Evolutionary conservation across 1,140 invertebrate genomes (phyloP).

Genomic region (Ladona fulva): DNA sequence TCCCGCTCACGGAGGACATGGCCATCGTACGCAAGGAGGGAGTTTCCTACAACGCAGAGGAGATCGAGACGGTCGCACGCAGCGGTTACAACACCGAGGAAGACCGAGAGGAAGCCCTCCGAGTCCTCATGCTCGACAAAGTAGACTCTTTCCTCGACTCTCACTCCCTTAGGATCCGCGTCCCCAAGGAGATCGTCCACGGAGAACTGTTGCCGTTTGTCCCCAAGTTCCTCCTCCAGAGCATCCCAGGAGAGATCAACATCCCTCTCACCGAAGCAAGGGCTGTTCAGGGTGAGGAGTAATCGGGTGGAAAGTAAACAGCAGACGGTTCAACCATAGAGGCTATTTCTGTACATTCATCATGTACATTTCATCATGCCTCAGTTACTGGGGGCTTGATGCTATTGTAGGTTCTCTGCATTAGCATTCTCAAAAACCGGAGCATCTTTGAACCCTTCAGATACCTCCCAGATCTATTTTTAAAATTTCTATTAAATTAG

Average conservation of each 20-base stretch:
- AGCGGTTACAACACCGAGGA: slow-evolving; percentile 14
- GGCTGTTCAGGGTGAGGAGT: slow-evolving; percentile 44
- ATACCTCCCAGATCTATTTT: too few relatives aligned
- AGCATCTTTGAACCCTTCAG: too few relatives aligned
- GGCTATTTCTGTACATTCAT: too few relatives aligned
- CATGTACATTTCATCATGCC: too few relatives aligned
- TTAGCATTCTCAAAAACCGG: too few relatives aligned
- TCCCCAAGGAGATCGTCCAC: slow-evolving; percentile 41
- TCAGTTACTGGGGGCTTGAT: too few relatives aligned
- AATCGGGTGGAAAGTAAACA: too few relatives aligned
- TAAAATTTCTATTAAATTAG: too few relatives aligned
- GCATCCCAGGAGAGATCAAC: slow-evolving; percentile 53
- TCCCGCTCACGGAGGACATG: slow-evolving; percentile 62
- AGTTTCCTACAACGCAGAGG: background rate
- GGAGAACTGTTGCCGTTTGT: slow-evolving; percentile 38
- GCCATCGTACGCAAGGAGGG: slow-evolving; percentile 51
- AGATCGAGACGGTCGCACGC: background rate
- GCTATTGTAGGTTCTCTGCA: too few relatives aligned
- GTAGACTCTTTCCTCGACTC: slow-evolving; percentile 54
- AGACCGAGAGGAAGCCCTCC: slow-evolving; percentile 26
- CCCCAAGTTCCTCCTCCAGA: slow-evolving; percentile 54
- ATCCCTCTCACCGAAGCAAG: slow-evolving; percentile 53
- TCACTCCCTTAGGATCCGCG: slow-evolving; percentile 51
- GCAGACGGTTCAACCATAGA: too few relatives aligned
- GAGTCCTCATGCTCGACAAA: slow-evolving; percentile 43